Evolutionary conservation across 2,113 vertebrate species (phyloP).

Genomic region (Dicentrarchus labrax): DNA sequence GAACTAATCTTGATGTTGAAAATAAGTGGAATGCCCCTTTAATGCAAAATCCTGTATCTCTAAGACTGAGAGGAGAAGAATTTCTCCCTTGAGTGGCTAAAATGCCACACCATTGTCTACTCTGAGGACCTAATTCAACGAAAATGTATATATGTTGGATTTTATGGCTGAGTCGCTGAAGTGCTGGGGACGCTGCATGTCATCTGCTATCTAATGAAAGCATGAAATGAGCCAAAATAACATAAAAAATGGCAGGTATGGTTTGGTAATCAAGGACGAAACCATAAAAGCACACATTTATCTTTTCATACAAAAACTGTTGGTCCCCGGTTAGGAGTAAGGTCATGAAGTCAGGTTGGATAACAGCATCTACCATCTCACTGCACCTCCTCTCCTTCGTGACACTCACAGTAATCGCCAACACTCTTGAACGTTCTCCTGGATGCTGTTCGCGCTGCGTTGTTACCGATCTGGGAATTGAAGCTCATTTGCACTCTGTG

Average conservation of each 20-base stretch:
- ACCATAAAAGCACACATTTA: no score
- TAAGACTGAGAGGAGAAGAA: no score
- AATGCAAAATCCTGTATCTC: no score
- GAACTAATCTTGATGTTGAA: no score
- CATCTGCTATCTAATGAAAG: not conserved
- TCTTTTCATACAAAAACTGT: not conserved
- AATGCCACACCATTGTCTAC: no score
- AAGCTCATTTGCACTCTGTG: constrained; percentile 52
- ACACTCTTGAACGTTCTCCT: constrained; percentile 12
- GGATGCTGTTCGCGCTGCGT: constrained; percentile 16
- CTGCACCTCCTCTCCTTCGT: not conserved
- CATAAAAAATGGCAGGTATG: not conserved
- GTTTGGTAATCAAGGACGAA: no score
- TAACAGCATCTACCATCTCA: not conserved
- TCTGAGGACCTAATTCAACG: no score
- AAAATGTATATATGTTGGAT: no score
- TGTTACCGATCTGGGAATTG: constrained; percentile 52
- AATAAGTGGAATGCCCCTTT: no score
- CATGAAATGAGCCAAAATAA: no score
- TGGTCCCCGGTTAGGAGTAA: not conserved
- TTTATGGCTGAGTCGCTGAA: no score
- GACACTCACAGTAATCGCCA: not conserved
- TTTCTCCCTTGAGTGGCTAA: no score
- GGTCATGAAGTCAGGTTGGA: not conserved
- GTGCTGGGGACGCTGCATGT: not conserved